A percentile compares a stretch with the other conserved stretches of the same genome.
These are phyloP conservation scores for Clanis bilineata DNA, from an alignment of 2,888 invertebrate genomes.

Conservation along the genomic window DNA sequence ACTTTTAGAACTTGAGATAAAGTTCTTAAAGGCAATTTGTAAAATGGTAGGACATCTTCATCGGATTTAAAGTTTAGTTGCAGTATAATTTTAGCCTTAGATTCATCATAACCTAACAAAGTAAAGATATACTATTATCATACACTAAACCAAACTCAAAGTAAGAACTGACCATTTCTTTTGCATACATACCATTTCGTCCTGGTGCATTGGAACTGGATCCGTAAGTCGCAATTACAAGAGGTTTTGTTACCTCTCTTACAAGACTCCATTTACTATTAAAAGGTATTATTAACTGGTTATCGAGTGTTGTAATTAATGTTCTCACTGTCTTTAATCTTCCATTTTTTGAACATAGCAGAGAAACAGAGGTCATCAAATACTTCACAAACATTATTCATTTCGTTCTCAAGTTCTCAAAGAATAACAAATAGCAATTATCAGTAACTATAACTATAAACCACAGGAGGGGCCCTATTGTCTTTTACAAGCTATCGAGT, in stretches of 20 bases:
- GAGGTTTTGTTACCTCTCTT: background rate
- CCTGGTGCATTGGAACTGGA: background rate
- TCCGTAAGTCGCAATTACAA: background rate
- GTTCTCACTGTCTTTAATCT: background rate
- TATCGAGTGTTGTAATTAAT: background rate
- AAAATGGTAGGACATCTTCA: slow-evolving; percentile 79
- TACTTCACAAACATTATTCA: background rate
- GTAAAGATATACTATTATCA: background rate
- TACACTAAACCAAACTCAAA: background rate
- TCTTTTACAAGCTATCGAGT: no score
- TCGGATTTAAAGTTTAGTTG: slow-evolving; percentile 64
- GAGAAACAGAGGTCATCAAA: background rate
- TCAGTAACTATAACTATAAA: no score
- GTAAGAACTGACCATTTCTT: background rate
- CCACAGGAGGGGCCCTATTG: no score
- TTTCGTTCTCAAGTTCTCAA: background rate
- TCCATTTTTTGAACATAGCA: background rate
- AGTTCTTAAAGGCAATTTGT: slow-evolving; percentile 62
- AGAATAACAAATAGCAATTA: background rate
- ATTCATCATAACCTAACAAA: slow-evolving; percentile 40
- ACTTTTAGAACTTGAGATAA: slow-evolving; percentile 55
- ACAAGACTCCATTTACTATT: background rate
- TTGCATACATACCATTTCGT: background rate
- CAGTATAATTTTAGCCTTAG: slow-evolving; percentile 63
- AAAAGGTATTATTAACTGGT: background rate